Percentiles rank a stretch among this genome's conserved stretches.
phyloP scores from a whole-genome alignment of 2,113 vertebrate genomes.

The Enhydra lutris region DNA sequence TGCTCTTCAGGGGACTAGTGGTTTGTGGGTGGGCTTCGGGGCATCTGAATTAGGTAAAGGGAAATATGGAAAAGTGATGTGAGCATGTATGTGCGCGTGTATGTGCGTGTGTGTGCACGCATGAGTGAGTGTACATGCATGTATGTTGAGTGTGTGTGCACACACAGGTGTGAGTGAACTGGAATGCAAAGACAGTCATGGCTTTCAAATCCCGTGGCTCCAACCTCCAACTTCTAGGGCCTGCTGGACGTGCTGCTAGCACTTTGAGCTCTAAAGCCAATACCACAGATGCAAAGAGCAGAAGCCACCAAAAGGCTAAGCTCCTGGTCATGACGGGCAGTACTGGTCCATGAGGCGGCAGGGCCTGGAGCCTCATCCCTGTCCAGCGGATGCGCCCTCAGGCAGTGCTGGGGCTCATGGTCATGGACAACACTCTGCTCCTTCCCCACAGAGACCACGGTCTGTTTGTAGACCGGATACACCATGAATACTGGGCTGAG shows the following conservation, averaged over 20 bases:
- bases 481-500: not conserved
- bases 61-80: not conserved
- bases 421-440: not conserved
- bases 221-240: not conserved
- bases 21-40: not conserved
- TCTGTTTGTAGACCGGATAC: not conserved
- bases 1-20: not conserved
- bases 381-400: accelerated
- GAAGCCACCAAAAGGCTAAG: not conserved
- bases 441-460: not conserved
- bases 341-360: not conserved
- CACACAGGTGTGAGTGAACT: no score
- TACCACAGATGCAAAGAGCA: not conserved
- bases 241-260: not conserved
- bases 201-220: not conserved
- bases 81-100: not conserved
- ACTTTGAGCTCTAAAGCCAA: not conserved
- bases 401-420: not conserved
- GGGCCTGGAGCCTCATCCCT: accelerated
- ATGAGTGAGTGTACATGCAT: not conserved
- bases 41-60: not conserved
- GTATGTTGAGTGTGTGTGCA: no score
- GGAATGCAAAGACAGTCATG: not conserved
- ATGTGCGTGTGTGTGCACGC: no score
- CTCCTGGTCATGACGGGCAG: not conserved